Percentiles rank a stretch among this genome's conserved stretches.
These are phyloP conservation scores for Lycaena phlaeas DNA, from an alignment of 2,888 invertebrate genomes.

Conservation along the genomic window DNA sequence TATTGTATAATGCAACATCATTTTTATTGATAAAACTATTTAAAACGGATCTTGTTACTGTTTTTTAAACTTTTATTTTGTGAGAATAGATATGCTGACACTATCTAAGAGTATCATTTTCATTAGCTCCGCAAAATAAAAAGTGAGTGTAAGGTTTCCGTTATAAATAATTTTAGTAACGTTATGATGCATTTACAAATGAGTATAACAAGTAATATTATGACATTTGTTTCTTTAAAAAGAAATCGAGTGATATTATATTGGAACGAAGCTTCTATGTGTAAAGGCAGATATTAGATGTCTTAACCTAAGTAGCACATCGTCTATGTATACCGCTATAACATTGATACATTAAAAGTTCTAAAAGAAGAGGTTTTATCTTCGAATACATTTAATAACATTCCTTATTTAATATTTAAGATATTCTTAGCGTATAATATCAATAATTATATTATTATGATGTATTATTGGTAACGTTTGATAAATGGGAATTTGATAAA, in stretches of 20 bases:
- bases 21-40: no score
- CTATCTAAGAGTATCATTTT: no score
- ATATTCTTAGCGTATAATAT: no score
- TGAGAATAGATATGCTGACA: no score
- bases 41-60: no score
- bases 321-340: constrained; percentile 16
- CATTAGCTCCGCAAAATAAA: no score
- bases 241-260: constrained; percentile 21
- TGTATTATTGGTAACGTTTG: constrained; percentile 10
- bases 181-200: background rate
- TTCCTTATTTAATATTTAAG: constrained; percentile 6
- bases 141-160: no score
- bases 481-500: constrained; percentile 18
- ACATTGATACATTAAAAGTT: constrained; percentile 16
- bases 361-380: constrained; percentile 12
- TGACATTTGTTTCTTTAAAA: constrained; percentile 4
- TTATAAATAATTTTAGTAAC: no score
- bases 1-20: background rate
- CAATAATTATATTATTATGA: constrained; percentile 7
- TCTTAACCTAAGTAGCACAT: constrained; percentile 14
- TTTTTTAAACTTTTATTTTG: no score
- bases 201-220: background rate
- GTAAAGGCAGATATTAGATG: constrained; percentile 39
- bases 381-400: constrained; percentile 10
- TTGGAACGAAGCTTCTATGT: constrained; percentile 55